A percentile compares a stretch with the other conserved stretches of the same genome.
Conservation (phyloP, 35 echinoderm and acorn worm genomes). For the Ptychodera flava region DNA sequence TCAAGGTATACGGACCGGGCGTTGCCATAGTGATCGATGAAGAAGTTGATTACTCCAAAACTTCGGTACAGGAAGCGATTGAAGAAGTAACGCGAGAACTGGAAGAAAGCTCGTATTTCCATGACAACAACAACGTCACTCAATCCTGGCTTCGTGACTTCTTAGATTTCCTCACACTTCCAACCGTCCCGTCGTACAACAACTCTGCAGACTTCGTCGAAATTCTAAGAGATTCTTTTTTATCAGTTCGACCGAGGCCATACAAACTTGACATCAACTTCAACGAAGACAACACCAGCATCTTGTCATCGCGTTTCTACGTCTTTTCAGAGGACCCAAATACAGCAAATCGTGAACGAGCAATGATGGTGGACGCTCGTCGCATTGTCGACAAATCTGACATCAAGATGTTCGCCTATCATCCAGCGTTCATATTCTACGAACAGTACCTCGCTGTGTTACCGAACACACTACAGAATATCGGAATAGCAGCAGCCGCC, state of each 20-base stretch:
- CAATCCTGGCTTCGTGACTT: slow-evolving; percentile 62
- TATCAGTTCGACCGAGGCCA: slow-evolving; percentile 8
- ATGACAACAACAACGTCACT: slow-evolving; percentile 4
- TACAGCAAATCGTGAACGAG: slow-evolving; percentile 35
- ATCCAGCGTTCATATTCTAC: slow-evolving; percentile 52
- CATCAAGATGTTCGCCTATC: slow-evolving; percentile 25
- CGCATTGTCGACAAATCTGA: slow-evolving; percentile 29
- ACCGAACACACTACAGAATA: slow-evolving; percentile 46
- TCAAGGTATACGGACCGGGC: slow-evolving; percentile 37
- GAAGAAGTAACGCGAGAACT: slow-evolving; percentile 9
- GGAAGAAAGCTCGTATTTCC: slow-evolving; percentile 17
- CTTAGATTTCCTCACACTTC: background rate
- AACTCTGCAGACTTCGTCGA: slow-evolving; percentile 19
- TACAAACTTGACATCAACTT: slow-evolving; percentile 54
- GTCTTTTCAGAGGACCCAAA: slow-evolving; percentile 16
- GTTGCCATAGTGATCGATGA: slow-evolving; percentile 45
- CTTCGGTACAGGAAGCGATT: slow-evolving; percentile 33
- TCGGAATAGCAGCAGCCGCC: slow-evolving; percentile 32
- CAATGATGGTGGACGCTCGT: slow-evolving; percentile 44
- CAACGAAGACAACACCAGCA: slow-evolving; percentile 16
- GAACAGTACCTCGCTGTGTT: slow-evolving; percentile 55
- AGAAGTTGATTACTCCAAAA: slow-evolving; percentile 38
- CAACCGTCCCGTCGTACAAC: background rate
- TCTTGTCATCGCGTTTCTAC: slow-evolving; percentile 55
- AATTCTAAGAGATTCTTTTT: slow-evolving; percentile 22